phyloP scores from a whole-genome alignment of 2,113 vertebrate genomes.

The Clarias magur region DNA sequence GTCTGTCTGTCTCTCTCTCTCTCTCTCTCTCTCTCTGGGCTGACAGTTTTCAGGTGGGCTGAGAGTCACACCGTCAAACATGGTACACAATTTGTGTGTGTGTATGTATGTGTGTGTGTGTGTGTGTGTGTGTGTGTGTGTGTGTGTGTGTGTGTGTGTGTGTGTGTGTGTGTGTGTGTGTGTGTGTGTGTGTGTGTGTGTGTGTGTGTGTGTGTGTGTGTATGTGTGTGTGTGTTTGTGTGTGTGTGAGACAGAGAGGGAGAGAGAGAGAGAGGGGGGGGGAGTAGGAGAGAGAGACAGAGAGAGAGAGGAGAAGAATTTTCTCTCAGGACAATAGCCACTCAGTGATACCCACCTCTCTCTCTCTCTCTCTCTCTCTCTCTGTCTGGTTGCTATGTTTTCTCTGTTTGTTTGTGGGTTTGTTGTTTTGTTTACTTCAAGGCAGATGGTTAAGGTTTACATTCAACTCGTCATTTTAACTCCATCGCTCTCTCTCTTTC shows the following conservation, averaged over 20 bases:
- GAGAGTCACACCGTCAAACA: conserved; percentile 21
- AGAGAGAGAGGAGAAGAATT: conserved; percentile 37
- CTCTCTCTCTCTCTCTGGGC: conserved; percentile 58
- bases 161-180: too few species aligned
- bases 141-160: not conserved
- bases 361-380: conserved; percentile 9
- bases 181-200: too few species aligned
- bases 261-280: too few species aligned
- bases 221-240: too few species aligned
- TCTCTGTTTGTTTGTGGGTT: conserved; percentile 60
- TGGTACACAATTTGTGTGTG: not conserved
- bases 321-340: conserved; percentile 44
- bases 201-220: too few species aligned
- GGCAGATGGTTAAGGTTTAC: conserved; percentile 60
- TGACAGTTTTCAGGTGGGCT: conserved; percentile 14
- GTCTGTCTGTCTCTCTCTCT: not conserved
- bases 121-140: not conserved
- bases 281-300: too few species aligned
- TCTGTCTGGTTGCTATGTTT: conserved; percentile 30
- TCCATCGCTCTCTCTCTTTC: not conserved
- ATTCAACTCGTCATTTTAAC: conserved; percentile 51
- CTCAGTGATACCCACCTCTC: conserved; percentile 42
- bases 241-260: not conserved
- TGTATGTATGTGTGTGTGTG: not conserved
- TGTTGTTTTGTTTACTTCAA: conserved; percentile 61